Conservation (phyloP, 1,140 invertebrate genomes). For the Eupeodes corollae region DNA sequence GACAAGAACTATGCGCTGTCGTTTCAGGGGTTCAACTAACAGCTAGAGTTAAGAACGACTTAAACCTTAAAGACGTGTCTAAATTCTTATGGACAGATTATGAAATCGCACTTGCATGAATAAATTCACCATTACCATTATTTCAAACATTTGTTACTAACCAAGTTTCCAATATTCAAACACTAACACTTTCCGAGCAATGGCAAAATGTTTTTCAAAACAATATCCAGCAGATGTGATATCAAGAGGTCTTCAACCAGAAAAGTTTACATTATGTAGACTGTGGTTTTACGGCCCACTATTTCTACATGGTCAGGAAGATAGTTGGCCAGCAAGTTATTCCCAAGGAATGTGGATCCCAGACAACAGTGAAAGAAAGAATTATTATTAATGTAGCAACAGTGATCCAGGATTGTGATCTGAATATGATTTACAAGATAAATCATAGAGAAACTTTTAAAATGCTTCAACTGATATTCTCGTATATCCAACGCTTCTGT, state of each 20-base stretch:
- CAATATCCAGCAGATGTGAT: neutral
- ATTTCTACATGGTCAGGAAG: neutral
- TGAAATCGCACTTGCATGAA: conserved; percentile 21
- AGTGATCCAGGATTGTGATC: no score
- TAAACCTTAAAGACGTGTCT: neutral
- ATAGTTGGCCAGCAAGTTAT: no score
- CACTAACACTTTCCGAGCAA: neutral
- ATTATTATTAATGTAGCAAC: no score
- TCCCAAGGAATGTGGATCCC: no score
- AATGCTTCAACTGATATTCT: no score
- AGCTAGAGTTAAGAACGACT: no score
- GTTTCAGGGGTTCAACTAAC: neutral
- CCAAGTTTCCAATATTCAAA: conserved; percentile 22
- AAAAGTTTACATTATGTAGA: neutral
- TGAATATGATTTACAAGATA: no score
- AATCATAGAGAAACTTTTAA: no score
- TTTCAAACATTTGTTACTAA: conserved; percentile 20
- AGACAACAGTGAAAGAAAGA: no score
- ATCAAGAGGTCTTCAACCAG: neutral
- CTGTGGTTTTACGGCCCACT: neutral
- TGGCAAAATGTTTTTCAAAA: neutral
- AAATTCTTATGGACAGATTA: conserved; percentile 23
- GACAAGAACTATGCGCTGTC: conserved; percentile 9
- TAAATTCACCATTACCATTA: conserved; percentile 7
- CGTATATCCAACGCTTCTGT: no score